Evolutionary conservation across 2,797 vertebrate species (phyloP).

Genomic region (Tragopan temminckii): DNA sequence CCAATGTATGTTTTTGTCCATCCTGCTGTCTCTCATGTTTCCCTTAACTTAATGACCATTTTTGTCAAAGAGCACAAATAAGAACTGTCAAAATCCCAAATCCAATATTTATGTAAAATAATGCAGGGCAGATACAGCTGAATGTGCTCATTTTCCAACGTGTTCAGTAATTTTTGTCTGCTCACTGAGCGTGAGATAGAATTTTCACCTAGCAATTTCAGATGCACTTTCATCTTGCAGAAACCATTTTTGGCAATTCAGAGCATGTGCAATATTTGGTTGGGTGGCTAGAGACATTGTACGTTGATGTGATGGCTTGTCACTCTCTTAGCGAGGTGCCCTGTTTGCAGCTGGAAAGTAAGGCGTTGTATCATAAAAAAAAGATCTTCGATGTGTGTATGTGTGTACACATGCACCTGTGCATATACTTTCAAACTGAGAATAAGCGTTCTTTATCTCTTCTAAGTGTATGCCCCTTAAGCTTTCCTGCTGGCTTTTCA

Average conservation of each 20-base stretch:
- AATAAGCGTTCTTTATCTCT: background rate
- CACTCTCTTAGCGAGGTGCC: background rate
- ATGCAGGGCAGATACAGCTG: background rate
- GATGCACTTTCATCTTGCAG: constrained; percentile 35
- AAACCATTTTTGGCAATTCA: constrained; percentile 9
- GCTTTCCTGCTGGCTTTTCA: background rate
- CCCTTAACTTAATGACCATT: background rate
- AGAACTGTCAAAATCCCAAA: background rate
- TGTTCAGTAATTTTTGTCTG: constrained; percentile 16
- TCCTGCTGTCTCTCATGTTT: background rate
- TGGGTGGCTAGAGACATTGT: background rate
- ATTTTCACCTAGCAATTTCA: constrained; percentile 58
- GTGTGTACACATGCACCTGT: background rate
- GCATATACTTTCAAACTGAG: background rate
- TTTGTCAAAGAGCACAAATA: background rate
- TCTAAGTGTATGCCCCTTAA: background rate
- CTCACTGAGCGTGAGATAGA: constrained; percentile 41
- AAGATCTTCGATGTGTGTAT: background rate
- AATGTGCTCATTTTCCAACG: constrained; percentile 28
- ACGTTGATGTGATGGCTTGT: background rate
- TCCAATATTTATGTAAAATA: constrained; percentile 52
- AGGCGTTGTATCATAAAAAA: background rate
- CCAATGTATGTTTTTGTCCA: background rate
- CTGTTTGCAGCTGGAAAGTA: background rate
- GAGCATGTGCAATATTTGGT: background rate